Evolutionary conservation across 1,140 invertebrate species (phyloP).

Genomic region (Papilio polyxenes): DNA sequence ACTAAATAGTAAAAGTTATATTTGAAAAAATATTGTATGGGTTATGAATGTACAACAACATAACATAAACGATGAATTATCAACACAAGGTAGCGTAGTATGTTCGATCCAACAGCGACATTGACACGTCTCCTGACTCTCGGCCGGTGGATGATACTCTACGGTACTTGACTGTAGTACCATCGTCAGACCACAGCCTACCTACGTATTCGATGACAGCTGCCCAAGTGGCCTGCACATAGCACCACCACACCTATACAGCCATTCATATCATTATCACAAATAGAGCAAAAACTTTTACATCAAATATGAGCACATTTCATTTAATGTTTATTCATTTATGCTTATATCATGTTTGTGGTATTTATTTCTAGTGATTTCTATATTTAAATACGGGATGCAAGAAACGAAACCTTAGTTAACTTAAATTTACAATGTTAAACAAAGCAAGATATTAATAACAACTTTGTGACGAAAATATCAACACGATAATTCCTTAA

Average conservation of each 20-base stretch:
- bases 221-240: slow-evolving; percentile 37
- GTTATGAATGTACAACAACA: neutral
- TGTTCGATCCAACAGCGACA: slow-evolving; percentile 44
- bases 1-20: no score
- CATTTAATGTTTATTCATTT: neutral
- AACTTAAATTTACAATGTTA: no score
- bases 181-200: slow-evolving; percentile 43
- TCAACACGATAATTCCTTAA: no score
- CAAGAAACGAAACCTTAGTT: neutral
- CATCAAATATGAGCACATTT: neutral
- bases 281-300: slow-evolving; percentile 30
- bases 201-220: slow-evolving; percentile 36
- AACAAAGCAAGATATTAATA: no score
- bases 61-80: neutral
- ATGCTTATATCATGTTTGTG: neutral
- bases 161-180: slow-evolving; percentile 48
- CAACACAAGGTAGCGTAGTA: slow-evolving; percentile 15
- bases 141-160: slow-evolving; percentile 47
- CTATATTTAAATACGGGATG: neutral
- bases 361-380: neutral
- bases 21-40: no score
- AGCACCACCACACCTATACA: neutral
- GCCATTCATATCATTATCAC: slow-evolving; percentile 26
- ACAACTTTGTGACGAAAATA: no score
- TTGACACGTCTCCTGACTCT: slow-evolving; percentile 50